Percentiles rank a stretch among this genome's conserved stretches.
Evolutionary conservation across 2,113 vertebrate species (phyloP).

Genomic region (Hyla sarda): DNA sequence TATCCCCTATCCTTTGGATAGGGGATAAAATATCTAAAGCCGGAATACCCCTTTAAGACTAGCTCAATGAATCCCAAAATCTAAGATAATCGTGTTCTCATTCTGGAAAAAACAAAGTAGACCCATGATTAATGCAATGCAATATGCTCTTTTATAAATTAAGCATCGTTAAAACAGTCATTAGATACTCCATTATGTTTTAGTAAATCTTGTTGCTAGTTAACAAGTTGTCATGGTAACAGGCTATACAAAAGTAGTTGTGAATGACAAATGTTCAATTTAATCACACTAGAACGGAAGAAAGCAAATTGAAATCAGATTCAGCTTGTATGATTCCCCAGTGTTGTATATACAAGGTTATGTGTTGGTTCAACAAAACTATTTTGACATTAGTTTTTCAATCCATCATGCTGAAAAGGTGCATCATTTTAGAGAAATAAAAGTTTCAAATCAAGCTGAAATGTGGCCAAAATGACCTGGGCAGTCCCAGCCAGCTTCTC

Average conservation of each 20-base stretch:
- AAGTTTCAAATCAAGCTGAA: too few species aligned
- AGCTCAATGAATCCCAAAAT: neutral
- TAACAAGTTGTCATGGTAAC: slow-evolving; percentile 47
- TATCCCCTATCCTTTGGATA: too few species aligned
- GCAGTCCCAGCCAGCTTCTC: too few species aligned
- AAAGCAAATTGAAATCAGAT: neutral
- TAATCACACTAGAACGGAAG: neutral
- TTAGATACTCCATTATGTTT: slow-evolving; percentile 1
- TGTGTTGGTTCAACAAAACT: neutral
- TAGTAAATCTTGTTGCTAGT: slow-evolving; percentile 22
- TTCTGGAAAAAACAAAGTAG: neutral
- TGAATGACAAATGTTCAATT: neutral
- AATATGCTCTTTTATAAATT: neutral
- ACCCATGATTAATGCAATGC: neutral
- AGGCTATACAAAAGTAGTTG: neutral
- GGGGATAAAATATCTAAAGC: too few species aligned
- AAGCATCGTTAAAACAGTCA: neutral
- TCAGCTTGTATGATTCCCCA: neutral
- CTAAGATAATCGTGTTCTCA: neutral
- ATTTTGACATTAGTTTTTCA: neutral
- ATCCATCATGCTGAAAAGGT: too few species aligned
- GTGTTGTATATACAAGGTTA: neutral
- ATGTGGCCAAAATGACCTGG: too few species aligned
- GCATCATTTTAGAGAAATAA: too few species aligned
- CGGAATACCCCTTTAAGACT: too few species aligned